Percentiles rank a stretch among this genome's conserved stretches.
These are phyloP conservation scores for Saxicola maurus DNA, from an alignment of 2,797 vertebrate genomes.

Conservation along the genomic window DNA sequence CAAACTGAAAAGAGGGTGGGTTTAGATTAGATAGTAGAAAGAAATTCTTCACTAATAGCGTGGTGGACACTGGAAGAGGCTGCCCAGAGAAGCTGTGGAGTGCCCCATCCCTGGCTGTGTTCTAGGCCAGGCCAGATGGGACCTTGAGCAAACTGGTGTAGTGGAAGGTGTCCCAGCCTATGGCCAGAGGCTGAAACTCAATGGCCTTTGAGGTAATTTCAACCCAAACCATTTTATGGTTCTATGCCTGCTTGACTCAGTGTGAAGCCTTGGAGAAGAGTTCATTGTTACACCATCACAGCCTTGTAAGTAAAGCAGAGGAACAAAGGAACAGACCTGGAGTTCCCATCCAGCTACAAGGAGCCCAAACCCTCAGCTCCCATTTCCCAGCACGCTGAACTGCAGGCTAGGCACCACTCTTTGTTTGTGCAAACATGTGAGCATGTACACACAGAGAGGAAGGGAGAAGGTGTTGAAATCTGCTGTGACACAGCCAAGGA, in stretches of 20 bases:
- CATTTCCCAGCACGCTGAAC: neutral
- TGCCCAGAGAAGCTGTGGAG: neutral
- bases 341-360: neutral
- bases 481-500: neutral
- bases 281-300: rapidly evolving
- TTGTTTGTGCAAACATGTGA: neutral
- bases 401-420: neutral
- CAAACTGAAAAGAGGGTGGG: neutral
- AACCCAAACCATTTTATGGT: neutral
- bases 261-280: neutral
- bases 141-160: neutral
- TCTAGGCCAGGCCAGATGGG: neutral
- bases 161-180: neutral
- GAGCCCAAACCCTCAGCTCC: neutral
- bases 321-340: neutral
- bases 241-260: neutral
- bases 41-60: neutral
- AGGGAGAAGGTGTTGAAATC: constrained; percentile 47
- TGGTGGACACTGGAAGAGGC: neutral
- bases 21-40: neutral
- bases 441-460: neutral
- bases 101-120: neutral
- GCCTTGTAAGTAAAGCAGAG: neutral
- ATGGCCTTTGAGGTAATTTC: neutral
- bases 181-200: neutral